phyloP scores from a whole-genome alignment of 2,113 vertebrate species.

The Egretta garzetta region DNA sequence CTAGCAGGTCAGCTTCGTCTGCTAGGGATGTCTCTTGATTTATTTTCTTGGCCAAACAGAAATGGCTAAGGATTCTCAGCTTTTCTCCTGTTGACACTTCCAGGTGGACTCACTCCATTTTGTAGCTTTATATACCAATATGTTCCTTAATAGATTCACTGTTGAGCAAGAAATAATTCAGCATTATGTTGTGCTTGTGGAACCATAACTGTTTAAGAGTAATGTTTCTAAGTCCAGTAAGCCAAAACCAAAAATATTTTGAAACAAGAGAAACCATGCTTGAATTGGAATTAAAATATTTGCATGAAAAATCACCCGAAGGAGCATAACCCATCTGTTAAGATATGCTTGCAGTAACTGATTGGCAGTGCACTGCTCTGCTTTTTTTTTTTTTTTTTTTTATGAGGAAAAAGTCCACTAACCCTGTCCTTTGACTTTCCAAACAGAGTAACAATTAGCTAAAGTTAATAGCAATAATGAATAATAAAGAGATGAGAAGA shows the following conservation, averaged over 20 bases:
- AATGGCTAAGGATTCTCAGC: not conserved
- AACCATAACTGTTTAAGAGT: not conserved
- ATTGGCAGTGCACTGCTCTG: slow-evolving; percentile 42
- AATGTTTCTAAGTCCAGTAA: slow-evolving; percentile 14
- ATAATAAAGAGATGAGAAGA: not conserved
- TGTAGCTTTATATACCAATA: not conserved
- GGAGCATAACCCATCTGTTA: slow-evolving; percentile 67
- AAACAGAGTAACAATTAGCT: not conserved
- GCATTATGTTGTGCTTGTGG: not conserved
- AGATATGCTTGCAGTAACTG: not conserved
- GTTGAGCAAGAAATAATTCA: not conserved
- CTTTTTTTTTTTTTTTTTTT: not conserved
- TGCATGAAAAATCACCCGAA: slow-evolving; percentile 60
- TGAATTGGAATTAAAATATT: slow-evolving; percentile 66
- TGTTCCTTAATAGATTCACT: not conserved
- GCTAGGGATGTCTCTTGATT: not conserved
- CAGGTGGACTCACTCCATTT: not conserved
- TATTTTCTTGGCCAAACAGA: not conserved
- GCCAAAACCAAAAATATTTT: slow-evolving; percentile 35
- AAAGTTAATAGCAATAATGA: not conserved
- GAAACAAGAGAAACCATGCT: slow-evolving; percentile 26
- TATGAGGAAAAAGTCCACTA: not conserved
- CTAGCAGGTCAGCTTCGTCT: not conserved
- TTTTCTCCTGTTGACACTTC: not conserved
- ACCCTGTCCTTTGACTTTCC: not conserved